Percentiles rank a stretch among this genome's conserved stretches.
Conservation (phyloP, 2,888 invertebrate genomes). For the Hipparchia sbordonii region DNA sequence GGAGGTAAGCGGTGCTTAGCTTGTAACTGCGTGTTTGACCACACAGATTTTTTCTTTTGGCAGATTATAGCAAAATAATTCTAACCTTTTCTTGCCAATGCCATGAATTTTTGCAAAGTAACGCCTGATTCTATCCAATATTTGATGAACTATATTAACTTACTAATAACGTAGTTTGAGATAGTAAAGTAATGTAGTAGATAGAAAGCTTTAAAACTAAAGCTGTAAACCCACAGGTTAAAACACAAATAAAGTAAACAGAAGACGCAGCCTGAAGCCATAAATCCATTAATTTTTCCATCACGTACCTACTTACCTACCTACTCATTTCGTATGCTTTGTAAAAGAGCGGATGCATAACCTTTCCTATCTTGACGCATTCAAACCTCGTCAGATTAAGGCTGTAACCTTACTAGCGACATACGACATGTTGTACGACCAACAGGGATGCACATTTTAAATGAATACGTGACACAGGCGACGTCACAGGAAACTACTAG, state of each 20-base stretch:
- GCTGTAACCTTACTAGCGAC: not conserved
- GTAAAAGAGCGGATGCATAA: constrained; percentile 59
- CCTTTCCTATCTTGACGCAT: constrained; percentile 48
- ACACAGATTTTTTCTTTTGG: too few relatives aligned
- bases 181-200: not conserved
- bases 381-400: constrained; percentile 47
- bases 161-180: too few relatives aligned
- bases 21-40: too few relatives aligned
- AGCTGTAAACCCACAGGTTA: not conserved
- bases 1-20: too few relatives aligned
- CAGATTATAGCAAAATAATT: too few relatives aligned
- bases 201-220: not conserved
- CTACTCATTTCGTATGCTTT: constrained; percentile 56
- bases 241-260: constrained; percentile 12
- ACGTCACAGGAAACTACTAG: too few relatives aligned
- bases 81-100: too few relatives aligned
- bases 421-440: not conserved
- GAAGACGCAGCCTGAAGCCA: constrained; percentile 2
- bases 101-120: too few relatives aligned
- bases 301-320: constrained; percentile 56
- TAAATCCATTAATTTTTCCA: constrained; percentile 30
- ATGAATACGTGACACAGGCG: too few relatives aligned
- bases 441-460: not conserved
- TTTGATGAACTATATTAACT: too few relatives aligned
- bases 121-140: too few relatives aligned